Evolutionary conservation across 2,888 invertebrate species (phyloP), one percentile per base, ranked within the genome.

Genomic region (Gymnoscelis rufifasciata): DNA sequence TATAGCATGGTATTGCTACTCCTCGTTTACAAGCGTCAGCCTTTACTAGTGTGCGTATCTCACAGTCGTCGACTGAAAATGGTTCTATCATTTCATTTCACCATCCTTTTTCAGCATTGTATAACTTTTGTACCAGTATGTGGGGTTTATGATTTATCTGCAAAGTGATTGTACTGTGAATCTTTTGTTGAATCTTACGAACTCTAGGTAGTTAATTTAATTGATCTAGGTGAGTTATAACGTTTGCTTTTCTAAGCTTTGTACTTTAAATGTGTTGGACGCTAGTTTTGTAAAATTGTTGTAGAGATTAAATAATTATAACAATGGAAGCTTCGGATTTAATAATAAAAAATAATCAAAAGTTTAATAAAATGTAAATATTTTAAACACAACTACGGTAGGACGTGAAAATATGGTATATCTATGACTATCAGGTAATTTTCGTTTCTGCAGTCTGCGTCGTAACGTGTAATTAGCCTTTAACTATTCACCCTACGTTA

Each of bases 41-140:
- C 30, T 52, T 57, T 43, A 53, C 47, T 58, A 66, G 74, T 71
- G 71, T 64, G 77, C 56, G 74, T 68, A 64, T 68, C 69, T 70
- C 73, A 67, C 31, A 33, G 19, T 68, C 68, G 77, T 69, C 65
- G 71, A 75, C 84, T 83, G 84, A 78, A 86, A 84, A 84, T 84
- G 84, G 86, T 86, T 78, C 74, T 77, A 83, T 83, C 83, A 79
- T 83, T 83, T 79, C 77, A 78, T 78, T 82, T 74, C 76, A 76
- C 78, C 73, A 76, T 81, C 81, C 83, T 81, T 84, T 86, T 84
- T 79, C 79, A 82, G 79, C 74, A 71, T 77, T 81, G 79, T 78
- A 64, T 79, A 76, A 75, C 73, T 74, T 73, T 68, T 75, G 71
- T 73, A 66, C 31, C 64, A 47, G 56, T 53, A 50, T 56, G 58